A percentile compares a stretch with the other conserved stretches of the same genome.
These are phyloP conservation scores for Pecten maximus DNA, from an alignment of 2,888 invertebrate genomes.

Conservation along the genomic window DNA sequence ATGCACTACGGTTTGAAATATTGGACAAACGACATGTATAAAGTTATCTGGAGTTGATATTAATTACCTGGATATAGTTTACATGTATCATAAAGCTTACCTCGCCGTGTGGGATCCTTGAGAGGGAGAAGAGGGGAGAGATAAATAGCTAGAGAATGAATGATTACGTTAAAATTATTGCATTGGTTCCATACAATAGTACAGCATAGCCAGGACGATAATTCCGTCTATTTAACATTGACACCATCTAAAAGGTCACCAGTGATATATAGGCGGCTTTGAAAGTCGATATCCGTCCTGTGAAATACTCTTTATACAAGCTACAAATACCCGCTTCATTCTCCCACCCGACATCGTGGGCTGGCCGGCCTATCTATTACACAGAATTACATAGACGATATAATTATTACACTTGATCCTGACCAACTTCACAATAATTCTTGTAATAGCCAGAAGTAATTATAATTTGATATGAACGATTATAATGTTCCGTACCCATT, in stretches of 20 bases:
- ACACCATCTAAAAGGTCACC: slow-evolving; percentile 11
- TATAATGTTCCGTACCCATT: slow-evolving; percentile 9
- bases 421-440: neutral
- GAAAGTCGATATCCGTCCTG: neutral
- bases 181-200: neutral
- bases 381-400: neutral
- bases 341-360: neutral
- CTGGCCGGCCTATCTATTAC: neutral
- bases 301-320: neutral
- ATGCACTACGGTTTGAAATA: neutral
- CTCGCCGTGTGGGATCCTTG: neutral
- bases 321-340: neutral
- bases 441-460: slow-evolving; percentile 19
- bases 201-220: neutral
- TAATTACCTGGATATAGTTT: slow-evolving; percentile 11
- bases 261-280: slow-evolving; percentile 17
- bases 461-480: slow-evolving; percentile 30
- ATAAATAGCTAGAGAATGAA: neutral
- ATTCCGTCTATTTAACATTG: neutral
- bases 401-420: slow-evolving; percentile 29
- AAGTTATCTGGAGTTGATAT: neutral
- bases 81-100: neutral
- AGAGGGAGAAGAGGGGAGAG: neutral
- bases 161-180: slow-evolving; percentile 18
- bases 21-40: neutral